Conservation (phyloP, 2,797 vertebrate genomes). For the Pipistrellus kuhlii region DNA sequence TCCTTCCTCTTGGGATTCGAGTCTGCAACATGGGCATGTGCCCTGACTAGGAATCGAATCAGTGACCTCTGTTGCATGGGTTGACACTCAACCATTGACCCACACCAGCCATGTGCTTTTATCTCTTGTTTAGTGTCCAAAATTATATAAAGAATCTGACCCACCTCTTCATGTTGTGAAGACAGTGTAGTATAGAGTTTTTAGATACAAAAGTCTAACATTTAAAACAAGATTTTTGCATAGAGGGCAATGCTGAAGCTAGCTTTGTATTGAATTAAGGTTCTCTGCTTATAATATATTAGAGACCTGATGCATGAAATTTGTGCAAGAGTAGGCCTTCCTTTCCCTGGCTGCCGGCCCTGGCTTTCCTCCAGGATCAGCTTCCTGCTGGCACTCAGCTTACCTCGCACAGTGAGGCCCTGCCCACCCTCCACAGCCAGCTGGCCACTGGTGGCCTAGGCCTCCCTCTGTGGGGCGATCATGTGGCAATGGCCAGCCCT, state of each 20-base stretch:
- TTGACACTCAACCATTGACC: neutral
- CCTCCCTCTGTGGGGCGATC: too few relatives aligned
- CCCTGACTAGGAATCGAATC: neutral
- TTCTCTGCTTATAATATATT: neutral
- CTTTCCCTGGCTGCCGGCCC: too few relatives aligned
- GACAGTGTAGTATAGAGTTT: slow-evolving; percentile 12
- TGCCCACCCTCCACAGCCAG: too few relatives aligned
- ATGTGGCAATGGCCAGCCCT: too few relatives aligned
- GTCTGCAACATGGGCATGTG: neutral
- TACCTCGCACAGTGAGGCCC: too few relatives aligned
- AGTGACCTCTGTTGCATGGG: neutral
- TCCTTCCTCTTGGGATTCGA: neutral
- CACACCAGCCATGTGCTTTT: neutral
- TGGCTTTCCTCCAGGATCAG: too few relatives aligned
- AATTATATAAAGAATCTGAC: slow-evolving; percentile 39
- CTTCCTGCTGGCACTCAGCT: too few relatives aligned
- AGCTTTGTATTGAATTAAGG: neutral
- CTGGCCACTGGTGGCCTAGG: too few relatives aligned
- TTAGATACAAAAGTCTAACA: neutral
- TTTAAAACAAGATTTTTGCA: neutral
- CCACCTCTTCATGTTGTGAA: neutral
- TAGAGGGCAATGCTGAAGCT: slow-evolving; percentile 38
- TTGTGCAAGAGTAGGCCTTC: too few relatives aligned
- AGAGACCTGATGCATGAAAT: too few relatives aligned
- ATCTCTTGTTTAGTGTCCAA: slow-evolving; percentile 39